Evolutionary conservation across 2,797 vertebrate species (phyloP).

Genomic region (Peromyscus melanophrys): DNA sequence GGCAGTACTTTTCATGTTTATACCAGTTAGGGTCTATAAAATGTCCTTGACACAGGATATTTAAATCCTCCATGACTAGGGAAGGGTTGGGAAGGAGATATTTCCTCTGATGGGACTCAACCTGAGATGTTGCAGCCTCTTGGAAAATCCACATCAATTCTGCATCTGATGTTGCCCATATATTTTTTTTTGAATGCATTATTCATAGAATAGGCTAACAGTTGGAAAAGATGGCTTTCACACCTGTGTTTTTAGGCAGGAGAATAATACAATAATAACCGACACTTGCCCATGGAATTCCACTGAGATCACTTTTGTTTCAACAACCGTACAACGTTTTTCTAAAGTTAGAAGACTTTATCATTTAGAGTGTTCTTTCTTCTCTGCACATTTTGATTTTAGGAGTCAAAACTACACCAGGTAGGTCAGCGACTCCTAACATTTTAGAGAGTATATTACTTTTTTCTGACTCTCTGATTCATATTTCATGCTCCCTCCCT

Average conservation of each 20-base stretch:
- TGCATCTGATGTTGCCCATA: neutral
- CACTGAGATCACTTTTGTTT: slow-evolving; percentile 7
- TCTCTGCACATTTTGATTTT: neutral
- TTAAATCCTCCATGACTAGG: neutral
- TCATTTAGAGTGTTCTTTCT: slow-evolving; percentile 4
- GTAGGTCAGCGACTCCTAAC: neutral
- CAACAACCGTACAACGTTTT: neutral
- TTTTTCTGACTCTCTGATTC: neutral
- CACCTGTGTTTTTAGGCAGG: neutral
- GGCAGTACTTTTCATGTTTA: neutral
- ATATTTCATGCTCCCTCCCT: neutral
- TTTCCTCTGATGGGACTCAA: neutral
- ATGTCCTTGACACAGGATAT: neutral
- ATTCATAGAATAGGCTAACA: slow-evolving; percentile 13
- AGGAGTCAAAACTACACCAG: neutral
- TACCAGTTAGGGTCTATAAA: neutral
- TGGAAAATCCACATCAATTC: neutral
- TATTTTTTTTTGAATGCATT: neutral
- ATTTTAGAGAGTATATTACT: neutral
- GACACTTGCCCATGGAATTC: neutral
- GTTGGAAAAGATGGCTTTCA: neutral
- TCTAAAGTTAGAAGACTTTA: neutral
- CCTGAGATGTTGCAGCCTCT: neutral
- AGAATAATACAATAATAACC: neutral
- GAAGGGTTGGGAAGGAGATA: neutral